Percentiles rank a stretch among this genome's conserved stretches.
Conservation (phyloP, 2,888 invertebrate species). For the Apeira syringaria region DNA sequence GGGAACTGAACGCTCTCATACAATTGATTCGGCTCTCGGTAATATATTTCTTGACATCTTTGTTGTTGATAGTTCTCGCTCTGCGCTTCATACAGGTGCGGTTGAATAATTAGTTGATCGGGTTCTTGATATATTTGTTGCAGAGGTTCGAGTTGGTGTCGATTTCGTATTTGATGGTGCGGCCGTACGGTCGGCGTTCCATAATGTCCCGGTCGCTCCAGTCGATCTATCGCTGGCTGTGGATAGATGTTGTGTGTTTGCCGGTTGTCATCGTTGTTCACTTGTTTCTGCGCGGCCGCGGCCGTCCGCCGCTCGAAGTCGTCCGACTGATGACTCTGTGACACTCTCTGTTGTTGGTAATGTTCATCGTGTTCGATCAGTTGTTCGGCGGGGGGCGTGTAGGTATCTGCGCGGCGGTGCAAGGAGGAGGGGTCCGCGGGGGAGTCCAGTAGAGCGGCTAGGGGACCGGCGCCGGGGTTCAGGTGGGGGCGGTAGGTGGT, state of each 20-base stretch:
- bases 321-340: constrained; percentile 5
- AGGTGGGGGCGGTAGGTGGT: constrained; percentile 71
- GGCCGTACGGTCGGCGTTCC: constrained; percentile 3
- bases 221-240: background rate
- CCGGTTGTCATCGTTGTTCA: constrained; percentile 6
- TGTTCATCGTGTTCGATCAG: constrained; percentile 30
- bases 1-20: constrained; percentile 10
- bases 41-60: constrained; percentile 29
- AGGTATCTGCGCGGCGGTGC: constrained; percentile 64
- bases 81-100: constrained; percentile 19
- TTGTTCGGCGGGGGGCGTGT: constrained; percentile 47
- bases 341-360: constrained; percentile 12
- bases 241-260: constrained; percentile 9
- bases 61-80: constrained; percentile 34
- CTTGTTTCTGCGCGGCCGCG: background rate
- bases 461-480: constrained; percentile 52
- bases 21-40: constrained; percentile 30
- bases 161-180: background rate
- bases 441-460: constrained; percentile 42
- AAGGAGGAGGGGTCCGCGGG: constrained; percentile 52
- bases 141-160: background rate
- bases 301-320: constrained; percentile 10
- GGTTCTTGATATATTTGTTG: constrained; percentile 10
- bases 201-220: background rate
- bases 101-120: constrained; percentile 31